Base-by-base conservation (phyloP, 2,888 invertebrate genomes). In the Eurytoma adleriae region DNA sequence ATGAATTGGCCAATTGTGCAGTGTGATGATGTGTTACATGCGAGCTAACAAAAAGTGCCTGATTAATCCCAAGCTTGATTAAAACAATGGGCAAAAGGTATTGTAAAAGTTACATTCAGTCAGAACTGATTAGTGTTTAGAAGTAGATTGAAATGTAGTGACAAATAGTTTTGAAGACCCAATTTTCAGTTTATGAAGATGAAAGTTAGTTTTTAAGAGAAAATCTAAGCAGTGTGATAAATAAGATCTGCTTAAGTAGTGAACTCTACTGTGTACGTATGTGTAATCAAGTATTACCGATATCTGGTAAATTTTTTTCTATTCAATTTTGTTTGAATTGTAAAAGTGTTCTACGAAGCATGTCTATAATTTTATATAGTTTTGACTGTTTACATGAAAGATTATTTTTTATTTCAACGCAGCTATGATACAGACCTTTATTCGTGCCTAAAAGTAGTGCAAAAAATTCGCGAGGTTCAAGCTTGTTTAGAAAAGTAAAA, bases 51-150 rank as follows among this genome's bases (percentile, higher is more conserved):
- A 69, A 62, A 79, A 80, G 80, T 80, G 80, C 80, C 80, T 80
- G 80, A 77, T 76, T 80, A 77, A 76, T 73, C 57, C 48, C 12
- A 76, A 77, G 57, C 40, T 75, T 79, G 52, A 79, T 74, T 74
- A 74, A 70, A 24, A 24, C 14, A n/a, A 30, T 62, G 14, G 66
- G 70, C 66, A 75, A 64, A 66, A 30, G 30, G 50, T 64, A 78
- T 57, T 59, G n/a, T 62, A 20, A 61, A 24, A 20, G 20, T 67
- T 66, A 30, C 56, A 12, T 67, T 71, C 66, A 79, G 50, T 59
- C 10, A 3, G 40, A 70, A 70, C 30, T 18, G 4, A 64, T 68
- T 68, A 68, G 40, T 73, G 50, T 18, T 13, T 66, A 54, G 20
- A 54, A 40, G 10, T n/a, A 48, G n/a, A 40, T 4, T 20, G 27